Evolutionary conservation across 53 echinoderm and acorn worm species (phyloP).

Genomic region (Holothuria leucospilota): DNA sequence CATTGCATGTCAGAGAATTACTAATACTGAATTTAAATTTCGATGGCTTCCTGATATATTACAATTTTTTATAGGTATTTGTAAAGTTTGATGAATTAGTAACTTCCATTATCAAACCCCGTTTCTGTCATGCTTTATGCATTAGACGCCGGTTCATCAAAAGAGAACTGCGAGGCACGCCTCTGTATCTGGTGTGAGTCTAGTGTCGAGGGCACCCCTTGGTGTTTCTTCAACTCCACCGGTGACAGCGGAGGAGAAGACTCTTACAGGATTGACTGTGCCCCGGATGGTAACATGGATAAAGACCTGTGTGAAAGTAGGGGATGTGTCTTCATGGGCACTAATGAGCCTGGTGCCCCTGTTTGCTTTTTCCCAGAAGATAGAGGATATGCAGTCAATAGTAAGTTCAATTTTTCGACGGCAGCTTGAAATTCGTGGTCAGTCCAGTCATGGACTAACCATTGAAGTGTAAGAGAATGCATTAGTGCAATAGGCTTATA

Average conservation of each 20-base stretch:
- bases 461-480: too few species aligned
- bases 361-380: constrained; percentile 77
- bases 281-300: constrained; percentile 68
- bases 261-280: constrained; percentile 64
- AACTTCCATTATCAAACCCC: background rate
- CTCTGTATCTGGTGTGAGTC: constrained; percentile 74
- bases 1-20: too few species aligned
- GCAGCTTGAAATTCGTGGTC: too few species aligned
- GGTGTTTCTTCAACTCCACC: constrained; percentile 73
- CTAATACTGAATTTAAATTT: too few species aligned
- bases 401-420: constrained; percentile 28
- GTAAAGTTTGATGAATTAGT: too few species aligned
- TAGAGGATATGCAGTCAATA: constrained; percentile 64
- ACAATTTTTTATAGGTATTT: too few species aligned
- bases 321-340: constrained; percentile 66
- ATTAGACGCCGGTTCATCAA: constrained; percentile 57
- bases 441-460: too few species aligned
- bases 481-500: too few species aligned
- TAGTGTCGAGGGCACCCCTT: constrained; percentile 42
- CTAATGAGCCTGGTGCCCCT: constrained; percentile 50
- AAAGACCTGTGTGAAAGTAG: constrained; percentile 58
- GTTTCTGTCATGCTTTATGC: background rate
- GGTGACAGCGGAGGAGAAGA: constrained; percentile 56
- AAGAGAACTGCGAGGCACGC: constrained; percentile 56
- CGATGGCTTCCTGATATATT: too few species aligned